phyloP scores from a whole-genome alignment of 2,888 invertebrate genomes.

The Acrobasis repandana region DNA sequence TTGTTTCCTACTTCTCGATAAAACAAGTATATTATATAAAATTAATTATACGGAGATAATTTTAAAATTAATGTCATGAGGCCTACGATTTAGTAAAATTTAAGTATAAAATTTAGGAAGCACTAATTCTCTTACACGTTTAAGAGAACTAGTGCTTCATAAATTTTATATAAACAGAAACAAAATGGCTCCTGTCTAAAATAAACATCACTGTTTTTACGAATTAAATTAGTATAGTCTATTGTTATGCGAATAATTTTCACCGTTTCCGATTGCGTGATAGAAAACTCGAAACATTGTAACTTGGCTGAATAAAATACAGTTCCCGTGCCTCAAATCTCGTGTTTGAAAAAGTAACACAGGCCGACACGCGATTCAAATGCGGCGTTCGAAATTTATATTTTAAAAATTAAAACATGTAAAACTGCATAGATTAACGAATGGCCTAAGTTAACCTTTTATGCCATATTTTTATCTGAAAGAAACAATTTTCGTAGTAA shows the following conservation, averaged over 20 bases:
- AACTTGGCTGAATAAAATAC: slow-evolving; percentile 45
- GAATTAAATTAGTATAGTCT: slow-evolving; percentile 35
- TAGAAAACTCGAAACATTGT: slow-evolving; percentile 51
- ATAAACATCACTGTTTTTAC: slow-evolving; percentile 17
- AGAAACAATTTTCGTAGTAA: no score
- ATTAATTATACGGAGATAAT: no score
- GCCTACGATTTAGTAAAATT: no score
- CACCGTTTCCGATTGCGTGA: slow-evolving; percentile 57
- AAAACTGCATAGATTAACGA: slow-evolving; percentile 26
- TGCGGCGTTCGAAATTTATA: slow-evolving; percentile 45
- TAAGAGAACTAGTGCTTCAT: no score
- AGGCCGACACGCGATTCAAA: slow-evolving; percentile 50
- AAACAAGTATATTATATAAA: no score
- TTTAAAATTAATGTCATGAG: no score
- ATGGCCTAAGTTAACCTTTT: no score
- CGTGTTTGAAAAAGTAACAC: slow-evolving; percentile 45
- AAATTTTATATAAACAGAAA: no score
- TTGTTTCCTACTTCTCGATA: no score
- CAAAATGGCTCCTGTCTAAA: slow-evolving; percentile 19
- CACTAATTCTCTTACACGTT: no score
- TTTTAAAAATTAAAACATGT: slow-evolving; percentile 40
- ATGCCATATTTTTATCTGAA: no score
- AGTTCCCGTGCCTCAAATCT: slow-evolving; percentile 46
- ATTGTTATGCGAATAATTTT: slow-evolving; percentile 51
- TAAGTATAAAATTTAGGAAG: no score